Percentiles rank a stretch among this genome's conserved stretches.
phyloP scores from a whole-genome alignment of 1,140 invertebrate species.

The Leptoteleia sp. region DNA sequence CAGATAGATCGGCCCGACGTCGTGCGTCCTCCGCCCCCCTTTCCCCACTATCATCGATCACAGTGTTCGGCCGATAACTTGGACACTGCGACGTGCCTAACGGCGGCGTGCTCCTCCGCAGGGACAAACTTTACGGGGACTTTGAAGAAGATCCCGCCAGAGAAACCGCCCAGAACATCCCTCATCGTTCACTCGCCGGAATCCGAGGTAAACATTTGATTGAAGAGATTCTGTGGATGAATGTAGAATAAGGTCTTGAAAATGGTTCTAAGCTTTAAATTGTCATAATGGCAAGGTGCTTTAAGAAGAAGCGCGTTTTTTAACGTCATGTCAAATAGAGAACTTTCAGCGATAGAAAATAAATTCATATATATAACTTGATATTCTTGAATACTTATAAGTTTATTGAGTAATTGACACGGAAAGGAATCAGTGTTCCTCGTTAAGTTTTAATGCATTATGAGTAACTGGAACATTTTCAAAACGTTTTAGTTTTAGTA shows the following conservation, averaged over 20 bases:
- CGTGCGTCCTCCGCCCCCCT: conserved; percentile 66
- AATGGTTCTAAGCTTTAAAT: not conserved
- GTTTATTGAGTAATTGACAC: too few species aligned
- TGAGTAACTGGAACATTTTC: too few species aligned
- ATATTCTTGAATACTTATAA: too few species aligned
- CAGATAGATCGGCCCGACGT: conserved; percentile 75
- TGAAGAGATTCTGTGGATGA: conserved; percentile 26
- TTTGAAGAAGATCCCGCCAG: conserved; percentile 79
- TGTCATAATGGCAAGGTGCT: too few species aligned
- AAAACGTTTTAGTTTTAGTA: not conserved
- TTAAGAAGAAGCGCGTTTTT: too few species aligned
- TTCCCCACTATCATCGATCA: conserved; percentile 74
- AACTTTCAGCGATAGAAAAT: too few species aligned
- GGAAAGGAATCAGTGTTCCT: too few species aligned
- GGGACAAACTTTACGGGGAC: conserved; percentile 74
- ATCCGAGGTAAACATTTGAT: conserved; percentile 75
- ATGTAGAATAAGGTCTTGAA: conserved; percentile 6
- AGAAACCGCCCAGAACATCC: conserved; percentile 80
- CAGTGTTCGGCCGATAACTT: conserved; percentile 71
- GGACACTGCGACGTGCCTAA: conserved; percentile 65
- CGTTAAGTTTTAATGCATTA: too few species aligned
- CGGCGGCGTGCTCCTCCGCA: conserved; percentile 48
- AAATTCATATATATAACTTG: too few species aligned
- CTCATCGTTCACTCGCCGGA: conserved; percentile 79
- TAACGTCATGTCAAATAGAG: too few species aligned